phyloP scores from a whole-genome alignment of 2,888 invertebrate genomes.

The Scaptomyza flava region DNA sequence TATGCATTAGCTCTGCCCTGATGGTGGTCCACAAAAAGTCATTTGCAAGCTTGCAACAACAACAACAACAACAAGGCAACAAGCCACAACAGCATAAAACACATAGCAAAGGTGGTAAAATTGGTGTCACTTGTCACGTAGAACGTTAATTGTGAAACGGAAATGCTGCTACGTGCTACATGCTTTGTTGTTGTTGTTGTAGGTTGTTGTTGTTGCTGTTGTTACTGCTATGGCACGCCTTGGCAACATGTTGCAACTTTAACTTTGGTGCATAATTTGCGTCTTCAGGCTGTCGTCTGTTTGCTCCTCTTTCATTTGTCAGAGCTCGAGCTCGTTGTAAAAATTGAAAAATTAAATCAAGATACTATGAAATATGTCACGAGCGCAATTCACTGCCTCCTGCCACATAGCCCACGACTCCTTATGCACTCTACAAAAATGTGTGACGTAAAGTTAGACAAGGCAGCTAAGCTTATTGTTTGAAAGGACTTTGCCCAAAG shows the following conservation, averaged over 20 bases:
- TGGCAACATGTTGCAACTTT: conserved; percentile 67
- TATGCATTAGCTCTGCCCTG: conserved; percentile 46
- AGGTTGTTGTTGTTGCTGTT: conserved; percentile 27
- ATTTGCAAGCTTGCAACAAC: conserved; percentile 31
- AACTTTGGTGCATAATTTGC: conserved; percentile 67
- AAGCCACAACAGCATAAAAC: conserved; percentile 61
- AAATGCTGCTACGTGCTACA: conserved; percentile 66
- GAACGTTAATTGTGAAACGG: conserved; percentile 80
- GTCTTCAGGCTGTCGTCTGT: conserved; percentile 42
- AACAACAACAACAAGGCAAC: conserved; percentile 28
- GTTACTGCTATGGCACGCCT: conserved; percentile 55
- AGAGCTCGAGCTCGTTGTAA: conserved; percentile 48
- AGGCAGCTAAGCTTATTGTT: neutral
- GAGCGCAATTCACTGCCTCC: conserved; percentile 59
- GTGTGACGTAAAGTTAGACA: neutral
- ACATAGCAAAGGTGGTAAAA: conserved; percentile 79
- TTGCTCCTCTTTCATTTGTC: conserved; percentile 39
- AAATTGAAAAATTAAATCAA: conserved; percentile 78
- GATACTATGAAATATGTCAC: conserved; percentile 74
- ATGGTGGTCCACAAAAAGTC: conserved; percentile 70
- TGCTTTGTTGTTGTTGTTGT: conserved; percentile 23
- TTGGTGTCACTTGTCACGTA: conserved; percentile 82
- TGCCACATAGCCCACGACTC: neutral
- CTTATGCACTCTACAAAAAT: neutral
- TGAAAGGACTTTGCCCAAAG: neutral